Evolutionary conservation across 2,888 invertebrate genomes (phyloP).

Genomic region (Agonopterix heracliana): DNA sequence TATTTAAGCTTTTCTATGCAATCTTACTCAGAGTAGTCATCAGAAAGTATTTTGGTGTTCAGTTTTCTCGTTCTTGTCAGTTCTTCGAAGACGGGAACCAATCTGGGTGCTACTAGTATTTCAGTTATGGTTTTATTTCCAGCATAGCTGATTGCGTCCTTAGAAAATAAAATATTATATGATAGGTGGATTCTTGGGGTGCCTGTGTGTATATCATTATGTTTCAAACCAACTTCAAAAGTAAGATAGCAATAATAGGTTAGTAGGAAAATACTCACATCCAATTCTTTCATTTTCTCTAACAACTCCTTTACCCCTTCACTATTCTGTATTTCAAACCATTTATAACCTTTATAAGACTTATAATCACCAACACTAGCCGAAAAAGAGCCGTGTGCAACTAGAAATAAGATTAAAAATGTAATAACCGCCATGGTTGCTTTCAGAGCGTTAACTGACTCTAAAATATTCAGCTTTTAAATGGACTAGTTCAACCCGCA

Average conservation of each 20-base stretch:
- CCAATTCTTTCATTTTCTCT: slow-evolving; percentile 7
- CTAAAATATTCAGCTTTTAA: slow-evolving; percentile 2
- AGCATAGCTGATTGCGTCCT: slow-evolving; percentile 11
- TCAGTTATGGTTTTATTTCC: slow-evolving; percentile 19
- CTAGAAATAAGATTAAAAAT: neutral
- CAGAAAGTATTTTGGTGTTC: slow-evolving; percentile 26
- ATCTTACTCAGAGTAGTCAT: slow-evolving; percentile 52
- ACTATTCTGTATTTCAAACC: slow-evolving; percentile 1
- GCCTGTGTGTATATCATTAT: too few relatives aligned
- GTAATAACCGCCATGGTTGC: neutral
- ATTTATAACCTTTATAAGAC: slow-evolving; percentile 8
- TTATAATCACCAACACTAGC: slow-evolving; percentile 4
- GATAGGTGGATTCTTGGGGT: too few relatives aligned
- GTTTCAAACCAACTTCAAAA: too few relatives aligned
- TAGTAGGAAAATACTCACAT: slow-evolving; percentile 5
- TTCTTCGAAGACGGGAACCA: slow-evolving; percentile 28
- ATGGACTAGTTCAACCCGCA: slow-evolving; percentile 1
- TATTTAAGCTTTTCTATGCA: slow-evolving; percentile 46
- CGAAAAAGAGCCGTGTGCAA: neutral
- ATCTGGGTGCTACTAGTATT: slow-evolving; percentile 40
- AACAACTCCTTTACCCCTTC: neutral
- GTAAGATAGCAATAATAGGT: too few relatives aligned
- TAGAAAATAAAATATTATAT: neutral
- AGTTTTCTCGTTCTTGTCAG: slow-evolving; percentile 26
- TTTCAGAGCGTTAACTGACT: neutral